These are phyloP conservation scores for Aphidius colemani DNA, from an alignment of 2,888 invertebrate species.

Conservation along the genomic window DNA sequence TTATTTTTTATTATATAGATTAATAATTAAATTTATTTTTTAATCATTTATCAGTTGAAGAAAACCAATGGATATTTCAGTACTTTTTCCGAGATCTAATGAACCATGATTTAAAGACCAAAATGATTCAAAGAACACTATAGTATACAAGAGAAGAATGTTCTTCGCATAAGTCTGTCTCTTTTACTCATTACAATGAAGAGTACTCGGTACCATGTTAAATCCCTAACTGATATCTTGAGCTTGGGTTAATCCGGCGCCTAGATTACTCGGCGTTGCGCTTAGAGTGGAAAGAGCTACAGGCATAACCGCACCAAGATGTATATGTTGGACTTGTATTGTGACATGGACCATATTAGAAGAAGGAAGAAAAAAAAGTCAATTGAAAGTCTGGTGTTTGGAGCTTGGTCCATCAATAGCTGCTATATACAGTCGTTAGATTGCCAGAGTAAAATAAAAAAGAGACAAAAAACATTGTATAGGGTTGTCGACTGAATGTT, in stretches of 20 bases:
- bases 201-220: conserved; percentile 37
- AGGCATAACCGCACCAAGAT: neutral
- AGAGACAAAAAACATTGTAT: conserved; percentile 30
- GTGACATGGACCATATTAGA: too few relatives aligned
- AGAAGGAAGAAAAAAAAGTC: too few relatives aligned
- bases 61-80: neutral
- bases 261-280: conserved; percentile 57
- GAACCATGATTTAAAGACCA: too few relatives aligned
- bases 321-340: too few relatives aligned
- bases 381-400: too few relatives aligned
- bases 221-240: conserved; percentile 55
- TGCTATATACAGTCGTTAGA: conserved; percentile 7
- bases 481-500: conserved; percentile 25
- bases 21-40: too few relatives aligned
- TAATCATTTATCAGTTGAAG: neutral
- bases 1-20: too few relatives aligned
- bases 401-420: too few relatives aligned
- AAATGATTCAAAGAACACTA: too few relatives aligned
- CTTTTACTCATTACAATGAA: conserved; percentile 42
- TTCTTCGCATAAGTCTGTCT: conserved; percentile 10
- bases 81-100: too few relatives aligned
- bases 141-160: too few relatives aligned
- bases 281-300: conserved; percentile 32
- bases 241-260: conserved; percentile 55
- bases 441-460: conserved; percentile 13